phyloP scores from a whole-genome alignment of 1,140 invertebrate species.

The Sycophaga agraensis region DNA sequence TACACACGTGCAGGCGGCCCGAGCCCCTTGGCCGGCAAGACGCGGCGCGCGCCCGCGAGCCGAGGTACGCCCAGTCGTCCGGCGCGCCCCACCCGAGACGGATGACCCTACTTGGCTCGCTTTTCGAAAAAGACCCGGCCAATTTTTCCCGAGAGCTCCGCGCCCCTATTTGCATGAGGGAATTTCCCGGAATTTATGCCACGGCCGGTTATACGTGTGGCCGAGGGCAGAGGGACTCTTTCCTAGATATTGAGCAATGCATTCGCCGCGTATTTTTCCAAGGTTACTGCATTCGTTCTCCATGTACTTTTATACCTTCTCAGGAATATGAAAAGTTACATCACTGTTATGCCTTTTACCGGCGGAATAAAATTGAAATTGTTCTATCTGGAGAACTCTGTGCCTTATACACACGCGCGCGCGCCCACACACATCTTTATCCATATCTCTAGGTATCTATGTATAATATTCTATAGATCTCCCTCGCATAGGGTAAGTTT shows the following conservation, averaged over 20 bases:
- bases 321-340: conserved; percentile 6
- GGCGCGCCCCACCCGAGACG: not conserved
- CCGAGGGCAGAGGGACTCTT: not conserved
- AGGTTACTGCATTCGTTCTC: not conserved
- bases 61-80: no score
- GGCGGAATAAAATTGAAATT: not conserved
- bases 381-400: not conserved
- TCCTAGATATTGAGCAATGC: not conserved
- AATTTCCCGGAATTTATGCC: not conserved
- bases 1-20: not conserved
- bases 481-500: no score
- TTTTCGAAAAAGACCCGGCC: conserved; percentile 12
- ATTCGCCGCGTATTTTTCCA: conserved; percentile 1
- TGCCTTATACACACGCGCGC: no score
- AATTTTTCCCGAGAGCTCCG: conserved; percentile 6
- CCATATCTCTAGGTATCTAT: no score
- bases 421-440: no score
- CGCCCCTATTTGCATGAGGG: conserved; percentile 2
- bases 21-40: conserved; percentile 11
- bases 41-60: no score
- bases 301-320: conserved; percentile 5
- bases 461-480: no score
- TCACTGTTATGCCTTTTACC: not conserved
- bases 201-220: no score
- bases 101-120: conserved; percentile 15